phyloP scores from a whole-genome alignment of 2,797 vertebrate genomes.

The Melanogrammus aeglefinus region DNA sequence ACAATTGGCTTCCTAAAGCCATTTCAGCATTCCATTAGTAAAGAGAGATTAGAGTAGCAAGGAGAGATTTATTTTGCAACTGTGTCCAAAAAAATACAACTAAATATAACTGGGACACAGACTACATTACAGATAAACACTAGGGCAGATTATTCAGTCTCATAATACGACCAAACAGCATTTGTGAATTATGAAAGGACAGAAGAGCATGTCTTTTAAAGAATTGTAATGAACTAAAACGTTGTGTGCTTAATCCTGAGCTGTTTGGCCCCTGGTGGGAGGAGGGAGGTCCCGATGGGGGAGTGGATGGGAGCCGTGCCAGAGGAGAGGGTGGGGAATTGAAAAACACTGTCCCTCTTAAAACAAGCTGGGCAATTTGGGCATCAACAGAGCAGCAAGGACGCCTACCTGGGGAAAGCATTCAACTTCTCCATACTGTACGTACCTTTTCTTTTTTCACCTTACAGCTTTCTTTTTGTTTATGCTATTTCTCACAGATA shows the following conservation, averaged over 20 bases:
- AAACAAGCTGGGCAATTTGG: slow-evolving; percentile 58
- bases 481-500: slow-evolving; percentile 3
- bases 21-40: neutral
- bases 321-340: slow-evolving; percentile 52
- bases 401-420: slow-evolving; percentile 25
- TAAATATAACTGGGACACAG: neutral
- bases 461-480: too few species aligned
- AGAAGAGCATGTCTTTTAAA: slow-evolving; percentile 23
- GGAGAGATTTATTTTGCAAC: neutral
- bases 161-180: slow-evolving; percentile 1
- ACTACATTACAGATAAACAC: neutral
- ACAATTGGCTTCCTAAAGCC: neutral
- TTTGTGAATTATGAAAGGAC: slow-evolving; percentile 8
- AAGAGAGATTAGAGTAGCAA: slow-evolving; percentile 1
- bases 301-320: slow-evolving; percentile 27
- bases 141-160: neutral
- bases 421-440: slow-evolving; percentile 24
- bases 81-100: neutral
- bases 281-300: slow-evolving; percentile 31
- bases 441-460: neutral
- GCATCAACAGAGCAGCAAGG: slow-evolving; percentile 38
- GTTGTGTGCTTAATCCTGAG: slow-evolving; percentile 8
- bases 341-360: slow-evolving; percentile 56
- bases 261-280: slow-evolving; percentile 28
- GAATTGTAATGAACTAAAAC: slow-evolving; percentile 39